Conservation (phyloP, 1,140 invertebrate genomes). For the Ditylenchus dipsaci region DNA sequence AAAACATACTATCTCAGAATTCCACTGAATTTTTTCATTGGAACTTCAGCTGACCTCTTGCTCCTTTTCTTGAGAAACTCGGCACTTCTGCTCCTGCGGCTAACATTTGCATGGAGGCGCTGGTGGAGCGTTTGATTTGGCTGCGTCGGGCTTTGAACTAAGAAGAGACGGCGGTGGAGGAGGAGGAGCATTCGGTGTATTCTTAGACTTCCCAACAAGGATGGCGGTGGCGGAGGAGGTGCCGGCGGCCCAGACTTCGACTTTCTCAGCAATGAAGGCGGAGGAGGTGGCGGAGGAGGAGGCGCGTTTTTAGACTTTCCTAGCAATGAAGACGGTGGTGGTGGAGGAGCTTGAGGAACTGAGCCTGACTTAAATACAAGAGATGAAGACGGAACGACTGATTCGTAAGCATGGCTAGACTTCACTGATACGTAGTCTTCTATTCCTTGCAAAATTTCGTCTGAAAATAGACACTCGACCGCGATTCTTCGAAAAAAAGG, state of each 20-base stretch:
- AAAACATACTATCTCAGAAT: conserved; percentile 27
- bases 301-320: neutral
- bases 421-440: no score
- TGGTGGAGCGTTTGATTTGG: neutral
- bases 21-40: conserved; percentile 42
- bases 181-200: neutral
- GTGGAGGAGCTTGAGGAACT: neutral
- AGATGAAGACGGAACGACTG: no score
- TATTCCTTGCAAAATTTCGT: no score
- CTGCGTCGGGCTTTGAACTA: neutral
- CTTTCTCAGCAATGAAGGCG: conserved; percentile 6
- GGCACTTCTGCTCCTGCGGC: neutral
- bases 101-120: conserved; percentile 6
- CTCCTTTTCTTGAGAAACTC: conserved; percentile 25
- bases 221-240: conserved; percentile 18
- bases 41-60: conserved; percentile 22
- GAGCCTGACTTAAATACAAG: no score
- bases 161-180: conserved; percentile 20
- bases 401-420: no score
- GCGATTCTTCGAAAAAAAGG: no score
- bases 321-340: neutral
- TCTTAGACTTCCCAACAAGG: neutral
- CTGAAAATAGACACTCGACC: no score
- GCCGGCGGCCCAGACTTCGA: neutral
- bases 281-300: conserved; percentile 30